Percentiles rank a stretch among this genome's conserved stretches.
phyloP scores from a whole-genome alignment of 2,797 vertebrate species.

The Gobio occitaniae region DNA sequence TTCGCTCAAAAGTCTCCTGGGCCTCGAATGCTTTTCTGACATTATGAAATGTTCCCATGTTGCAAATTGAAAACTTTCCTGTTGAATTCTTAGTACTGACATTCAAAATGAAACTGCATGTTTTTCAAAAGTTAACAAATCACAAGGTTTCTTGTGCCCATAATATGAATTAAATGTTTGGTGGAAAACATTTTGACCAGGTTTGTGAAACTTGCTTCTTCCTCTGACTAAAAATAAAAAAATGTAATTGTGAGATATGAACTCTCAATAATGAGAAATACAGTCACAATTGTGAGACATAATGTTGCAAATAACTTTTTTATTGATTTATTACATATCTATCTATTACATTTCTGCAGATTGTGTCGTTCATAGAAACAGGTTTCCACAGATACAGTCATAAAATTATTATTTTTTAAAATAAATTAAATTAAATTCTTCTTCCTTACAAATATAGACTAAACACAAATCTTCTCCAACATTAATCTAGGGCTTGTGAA shows the following conservation, averaged over 20 bases:
- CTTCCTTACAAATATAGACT: slow-evolving; percentile 10
- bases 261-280: not conserved
- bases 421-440: too few species aligned
- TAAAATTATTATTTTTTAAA: not conserved
- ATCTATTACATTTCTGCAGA: too few species aligned
- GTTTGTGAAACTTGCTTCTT: not conserved
- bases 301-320: not conserved
- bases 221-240: not conserved
- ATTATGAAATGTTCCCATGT: slow-evolving; percentile 41
- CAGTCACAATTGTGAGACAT: not conserved
- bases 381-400: not conserved
- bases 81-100: slow-evolving; percentile 44
- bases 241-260: too few species aligned
- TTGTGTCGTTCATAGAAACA: not conserved
- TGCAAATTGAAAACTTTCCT: slow-evolving; percentile 40
- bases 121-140: slow-evolving; percentile 33
- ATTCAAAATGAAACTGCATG: slow-evolving; percentile 35
- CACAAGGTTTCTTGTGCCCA: not conserved
- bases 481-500: slow-evolving; percentile 33
- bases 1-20: slow-evolving; percentile 43
- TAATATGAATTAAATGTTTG: slow-evolving; percentile 4
- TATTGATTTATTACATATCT: too few species aligned
- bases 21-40: slow-evolving; percentile 41
- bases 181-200: not conserved
- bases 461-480: slow-evolving; percentile 4